phyloP scores from a whole-genome alignment of 2,888 invertebrate species.

The Vandiemenella viatica region DNA sequence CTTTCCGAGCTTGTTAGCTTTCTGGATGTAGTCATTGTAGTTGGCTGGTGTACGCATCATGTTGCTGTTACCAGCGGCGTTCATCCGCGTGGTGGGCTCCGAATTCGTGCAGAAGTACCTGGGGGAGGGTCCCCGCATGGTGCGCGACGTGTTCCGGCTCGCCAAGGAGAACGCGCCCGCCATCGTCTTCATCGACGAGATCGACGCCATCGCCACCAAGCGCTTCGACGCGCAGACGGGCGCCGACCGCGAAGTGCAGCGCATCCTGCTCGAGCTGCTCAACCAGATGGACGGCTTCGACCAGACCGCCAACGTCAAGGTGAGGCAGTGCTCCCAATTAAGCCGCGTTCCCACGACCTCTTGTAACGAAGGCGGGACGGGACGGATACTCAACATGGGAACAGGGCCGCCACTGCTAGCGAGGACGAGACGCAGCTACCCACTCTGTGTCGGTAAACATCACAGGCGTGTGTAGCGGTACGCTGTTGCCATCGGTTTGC shows the following conservation, averaged over 20 bases:
- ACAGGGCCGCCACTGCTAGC: too few relatives aligned
- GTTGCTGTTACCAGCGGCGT: constrained; percentile 54
- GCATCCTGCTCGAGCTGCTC: constrained; percentile 87
- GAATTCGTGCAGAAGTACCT: constrained; percentile 99
- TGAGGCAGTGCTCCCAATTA: too few relatives aligned
- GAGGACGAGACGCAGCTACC: too few relatives aligned
- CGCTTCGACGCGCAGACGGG: constrained; percentile 97
- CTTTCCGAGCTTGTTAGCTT: too few relatives aligned
- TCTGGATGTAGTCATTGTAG: too few relatives aligned
- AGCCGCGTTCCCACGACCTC: too few relatives aligned
- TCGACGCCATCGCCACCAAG: constrained; percentile 98
- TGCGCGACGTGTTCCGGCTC: constrained; percentile 92
- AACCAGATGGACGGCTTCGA: constrained; percentile 99
- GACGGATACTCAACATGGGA: too few relatives aligned
- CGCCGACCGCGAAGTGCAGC: constrained; percentile 94
- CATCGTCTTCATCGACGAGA: constrained; percentile 99
- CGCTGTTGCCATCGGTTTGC: too few relatives aligned
- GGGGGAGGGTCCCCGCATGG: constrained; percentile 98
- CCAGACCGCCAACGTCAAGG: constrained; percentile 99
- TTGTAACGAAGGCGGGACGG: too few relatives aligned
- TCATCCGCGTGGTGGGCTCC: constrained; percentile 95
- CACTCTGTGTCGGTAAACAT: too few relatives aligned
- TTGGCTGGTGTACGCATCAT: too few relatives aligned
- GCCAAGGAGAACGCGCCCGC: constrained; percentile 99
- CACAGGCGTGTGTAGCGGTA: too few relatives aligned